These are phyloP conservation scores for Plebejus argus DNA, from an alignment of 2,888 invertebrate genomes.

Conservation along the genomic window DNA sequence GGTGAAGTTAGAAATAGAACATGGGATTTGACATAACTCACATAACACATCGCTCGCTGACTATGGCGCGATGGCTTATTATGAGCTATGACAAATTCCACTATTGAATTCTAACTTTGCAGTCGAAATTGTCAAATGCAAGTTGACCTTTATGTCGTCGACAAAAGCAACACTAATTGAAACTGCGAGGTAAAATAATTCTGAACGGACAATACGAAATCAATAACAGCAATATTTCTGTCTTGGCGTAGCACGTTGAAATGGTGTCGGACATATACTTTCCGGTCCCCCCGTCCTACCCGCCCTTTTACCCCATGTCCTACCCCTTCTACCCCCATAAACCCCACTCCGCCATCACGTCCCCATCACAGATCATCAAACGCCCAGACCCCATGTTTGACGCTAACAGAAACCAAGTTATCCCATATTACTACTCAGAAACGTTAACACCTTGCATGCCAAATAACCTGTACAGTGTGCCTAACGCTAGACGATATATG, in stretches of 20 bases:
- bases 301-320: constrained; percentile 71
- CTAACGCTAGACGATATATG: constrained; percentile 63
- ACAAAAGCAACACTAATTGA: no score
- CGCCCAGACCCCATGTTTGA: constrained; percentile 74
- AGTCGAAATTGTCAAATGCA: background rate
- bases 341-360: constrained; percentile 62
- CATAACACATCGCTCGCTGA: background rate
- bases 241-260: constrained; percentile 85
- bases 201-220: constrained; percentile 31
- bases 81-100: background rate
- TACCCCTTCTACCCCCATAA: constrained; percentile 72
- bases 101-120: background rate
- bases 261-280: constrained; percentile 89
- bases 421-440: constrained; percentile 75
- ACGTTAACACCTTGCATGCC: constrained; percentile 71
- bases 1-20: background rate
- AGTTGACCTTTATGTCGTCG: background rate
- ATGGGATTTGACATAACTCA: background rate
- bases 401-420: constrained; percentile 80
- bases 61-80: background rate
- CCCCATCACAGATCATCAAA: constrained; percentile 59
- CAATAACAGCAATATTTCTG: constrained; percentile 74
- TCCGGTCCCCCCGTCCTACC: constrained; percentile 76
- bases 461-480: constrained; percentile 64
- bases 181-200: background rate